Base-by-base conservation (phyloP, 2,113 vertebrate species). In the Dicentrarchus labrax region DNA sequence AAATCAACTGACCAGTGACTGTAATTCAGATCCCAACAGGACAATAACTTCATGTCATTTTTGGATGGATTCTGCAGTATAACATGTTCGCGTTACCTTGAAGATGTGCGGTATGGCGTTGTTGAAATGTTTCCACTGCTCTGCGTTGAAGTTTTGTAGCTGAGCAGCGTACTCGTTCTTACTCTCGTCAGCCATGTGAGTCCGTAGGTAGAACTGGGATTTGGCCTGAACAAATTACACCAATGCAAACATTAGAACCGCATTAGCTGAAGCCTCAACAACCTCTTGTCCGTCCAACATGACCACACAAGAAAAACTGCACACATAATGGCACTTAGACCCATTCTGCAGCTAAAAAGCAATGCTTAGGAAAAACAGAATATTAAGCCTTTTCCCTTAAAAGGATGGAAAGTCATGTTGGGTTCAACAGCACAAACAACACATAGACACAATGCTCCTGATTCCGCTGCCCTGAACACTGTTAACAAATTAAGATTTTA, bases 131-230 rank as follows among this genome's bases (percentile, higher is more conserved):
- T 99, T 99, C 95, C 98, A 97, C 89, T 99, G 98, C 62, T 99
- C 98, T 0, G 94, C 96, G 81, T 99, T 99, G 72, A 98, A 99
- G 92, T 96, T 98, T 85, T 99, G 99, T 54, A 99, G 95, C 45
- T 99, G 98, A 70, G 98, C 97, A 5, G 99, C 99, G 65, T 99
- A 99, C 79, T 99, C 98, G 13, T 99, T 99, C 95, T 99, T 99
- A 86, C 98, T 99, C 91, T 99, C 98, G 65, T 99, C 98, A 9
- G 97, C 98, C 96, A 96, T 97, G 72, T 98, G 98, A 0, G 96
- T 99, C 61, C 97, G 97, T 62, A 97, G 89, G 94, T 99, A 98
- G 85, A 97, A 94, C 92, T 99, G 97, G 48, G 97, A 95, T 93
- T 99, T 99, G 50, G 99, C 97, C 99, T 99, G 72, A 60, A 76